phyloP scores from a whole-genome alignment of 2,888 invertebrate genomes.

The Cheilosia soror region DNA sequence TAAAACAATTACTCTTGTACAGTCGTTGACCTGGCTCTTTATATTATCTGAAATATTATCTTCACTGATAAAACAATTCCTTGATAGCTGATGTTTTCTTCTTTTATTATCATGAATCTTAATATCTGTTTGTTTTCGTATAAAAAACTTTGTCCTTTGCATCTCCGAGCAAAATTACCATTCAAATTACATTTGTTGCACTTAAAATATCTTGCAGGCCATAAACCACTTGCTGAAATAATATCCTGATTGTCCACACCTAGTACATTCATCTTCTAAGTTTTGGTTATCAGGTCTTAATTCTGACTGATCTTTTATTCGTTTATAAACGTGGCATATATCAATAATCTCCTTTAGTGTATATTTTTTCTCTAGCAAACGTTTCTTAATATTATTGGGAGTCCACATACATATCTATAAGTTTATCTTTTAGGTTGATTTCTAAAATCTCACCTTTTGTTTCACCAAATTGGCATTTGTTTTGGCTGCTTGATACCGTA shows the following conservation, averaged over 20 bases:
- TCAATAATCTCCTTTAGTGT: slow-evolving; percentile 55
- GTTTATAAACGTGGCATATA: too few species aligned
- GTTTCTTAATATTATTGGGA: slow-evolving; percentile 63
- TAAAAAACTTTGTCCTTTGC: not conserved
- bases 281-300: too few species aligned
- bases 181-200: not conserved
- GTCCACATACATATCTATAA: slow-evolving; percentile 72
- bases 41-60: not conserved
- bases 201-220: too few species aligned
- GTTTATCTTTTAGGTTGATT: slow-evolving; percentile 70
- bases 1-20: not conserved
- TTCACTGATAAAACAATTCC: not conserved
- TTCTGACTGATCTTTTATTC: too few species aligned
- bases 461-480: slow-evolving; percentile 57
- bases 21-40: not conserved
- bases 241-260: too few species aligned
- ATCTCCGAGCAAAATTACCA: not conserved
- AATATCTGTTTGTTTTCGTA: not conserved
- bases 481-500: slow-evolving; percentile 63
- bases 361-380: slow-evolving; percentile 3
- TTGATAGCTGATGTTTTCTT: not conserved
- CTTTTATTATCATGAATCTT: not conserved
- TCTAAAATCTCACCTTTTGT: slow-evolving; percentile 56
- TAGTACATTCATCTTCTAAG: too few species aligned
- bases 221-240: too few species aligned